A percentile compares a stretch with the other conserved stretches of the same genome.
Conservation (phyloP, 2,797 vertebrate genomes). For the Smutsia gigantea region DNA sequence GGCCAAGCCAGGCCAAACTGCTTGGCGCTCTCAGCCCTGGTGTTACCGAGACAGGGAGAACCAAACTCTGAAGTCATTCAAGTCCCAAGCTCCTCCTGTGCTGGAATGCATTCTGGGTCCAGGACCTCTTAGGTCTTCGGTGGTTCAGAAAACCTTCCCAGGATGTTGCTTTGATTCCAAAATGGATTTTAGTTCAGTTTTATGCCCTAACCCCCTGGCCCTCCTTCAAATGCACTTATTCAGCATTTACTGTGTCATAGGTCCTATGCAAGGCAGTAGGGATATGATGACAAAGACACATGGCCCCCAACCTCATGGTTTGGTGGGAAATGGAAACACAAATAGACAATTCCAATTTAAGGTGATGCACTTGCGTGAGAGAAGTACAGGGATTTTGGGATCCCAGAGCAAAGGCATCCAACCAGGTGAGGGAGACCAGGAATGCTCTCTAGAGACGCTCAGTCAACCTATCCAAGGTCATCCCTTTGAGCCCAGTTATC, state of each 20-base stretch:
- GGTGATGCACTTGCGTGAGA: background rate
- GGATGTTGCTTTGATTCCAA: constrained; percentile 5
- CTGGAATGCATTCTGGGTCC: background rate
- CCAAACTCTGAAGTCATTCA: background rate
- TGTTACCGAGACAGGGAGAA: background rate
- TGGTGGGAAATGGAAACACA: background rate
- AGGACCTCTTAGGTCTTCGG: background rate
- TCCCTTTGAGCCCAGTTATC: background rate
- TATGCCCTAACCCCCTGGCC: background rate
- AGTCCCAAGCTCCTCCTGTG: background rate
- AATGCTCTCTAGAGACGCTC: too few species aligned
- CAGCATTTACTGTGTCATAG: background rate
- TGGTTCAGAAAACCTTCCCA: background rate
- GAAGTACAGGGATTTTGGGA: background rate
- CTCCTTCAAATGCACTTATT: background rate
- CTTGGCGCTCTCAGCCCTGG: background rate
- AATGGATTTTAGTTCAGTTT: background rate
- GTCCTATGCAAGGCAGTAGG: background rate
- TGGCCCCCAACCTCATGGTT: background rate
- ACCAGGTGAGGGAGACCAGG: rapidly evolving
- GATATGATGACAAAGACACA: background rate
- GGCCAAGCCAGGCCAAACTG: background rate
- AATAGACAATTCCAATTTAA: background rate
- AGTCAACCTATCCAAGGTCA: background rate
- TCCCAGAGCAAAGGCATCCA: background rate